Evolutionary conservation across 2,797 vertebrate species (phyloP).

Genomic region (Limosa lapponica): DNA sequence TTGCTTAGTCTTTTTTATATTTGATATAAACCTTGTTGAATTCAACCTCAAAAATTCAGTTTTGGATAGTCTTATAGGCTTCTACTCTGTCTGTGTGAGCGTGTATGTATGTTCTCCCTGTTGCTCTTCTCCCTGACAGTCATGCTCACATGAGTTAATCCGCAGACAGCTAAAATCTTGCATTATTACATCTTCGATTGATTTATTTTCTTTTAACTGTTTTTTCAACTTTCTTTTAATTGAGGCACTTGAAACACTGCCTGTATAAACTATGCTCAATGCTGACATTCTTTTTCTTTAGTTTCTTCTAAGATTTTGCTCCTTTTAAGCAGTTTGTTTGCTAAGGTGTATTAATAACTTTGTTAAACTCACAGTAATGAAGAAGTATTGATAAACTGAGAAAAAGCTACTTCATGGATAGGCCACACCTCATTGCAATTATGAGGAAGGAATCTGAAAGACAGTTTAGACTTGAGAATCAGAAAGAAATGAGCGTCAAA

Average conservation of each 20-base stretch:
- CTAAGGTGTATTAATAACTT: background rate
- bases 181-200: background rate
- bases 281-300: background rate
- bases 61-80: background rate
- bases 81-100: background rate
- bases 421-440: background rate
- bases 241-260: background rate
- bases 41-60: background rate
- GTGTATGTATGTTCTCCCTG: background rate
- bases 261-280: background rate
- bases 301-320: background rate
- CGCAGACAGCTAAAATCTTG: background rate
- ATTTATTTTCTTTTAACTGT: background rate
- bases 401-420: background rate
- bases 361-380: background rate
- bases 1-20: background rate
- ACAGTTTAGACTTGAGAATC: background rate
- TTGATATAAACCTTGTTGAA: background rate
- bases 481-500: background rate
- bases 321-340: background rate
- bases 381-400: background rate
- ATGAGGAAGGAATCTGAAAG: background rate
- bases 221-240: background rate
- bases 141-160: background rate
- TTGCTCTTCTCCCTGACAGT: background rate